phyloP scores from a whole-genome alignment of 2,888 invertebrate genomes.

The Rhagium mordax region DNA sequence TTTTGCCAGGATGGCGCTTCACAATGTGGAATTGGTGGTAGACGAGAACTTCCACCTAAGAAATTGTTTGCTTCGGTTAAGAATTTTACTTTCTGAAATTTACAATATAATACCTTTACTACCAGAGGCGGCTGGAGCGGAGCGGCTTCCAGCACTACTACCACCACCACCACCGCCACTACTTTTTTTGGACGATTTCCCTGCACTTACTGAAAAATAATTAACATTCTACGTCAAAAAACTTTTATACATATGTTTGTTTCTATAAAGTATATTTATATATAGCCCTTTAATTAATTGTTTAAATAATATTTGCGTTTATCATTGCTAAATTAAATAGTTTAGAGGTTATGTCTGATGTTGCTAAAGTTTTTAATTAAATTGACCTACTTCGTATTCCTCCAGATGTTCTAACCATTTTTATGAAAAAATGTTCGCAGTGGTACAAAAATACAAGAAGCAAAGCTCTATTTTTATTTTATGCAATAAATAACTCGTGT shows the following conservation, averaged over 20 bases:
- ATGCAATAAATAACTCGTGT: no score
- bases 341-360: neutral
- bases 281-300: no score
- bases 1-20: conserved; percentile 52
- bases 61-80: no score
- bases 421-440: neutral
- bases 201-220: conserved; percentile 46
- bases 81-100: no score
- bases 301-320: no score
- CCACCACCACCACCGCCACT: conserved; percentile 30
- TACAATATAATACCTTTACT: conserved; percentile 33
- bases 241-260: no score
- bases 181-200: conserved; percentile 48
- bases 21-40: conserved; percentile 46
- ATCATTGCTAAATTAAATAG: neutral
- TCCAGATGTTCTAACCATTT: conserved; percentile 47
- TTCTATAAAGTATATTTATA: no score
- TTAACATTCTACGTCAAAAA: neutral
- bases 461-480: no score
- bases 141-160: conserved; percentile 25
- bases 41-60: conserved; percentile 37
- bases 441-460: no score
- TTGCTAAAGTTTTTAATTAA: neutral
- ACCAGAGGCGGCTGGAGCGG: conserved; percentile 29
- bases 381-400: conserved; percentile 44